Base-by-base conservation (phyloP, 2,888 invertebrate species). In the Dolichopus griseipennis region DNA sequence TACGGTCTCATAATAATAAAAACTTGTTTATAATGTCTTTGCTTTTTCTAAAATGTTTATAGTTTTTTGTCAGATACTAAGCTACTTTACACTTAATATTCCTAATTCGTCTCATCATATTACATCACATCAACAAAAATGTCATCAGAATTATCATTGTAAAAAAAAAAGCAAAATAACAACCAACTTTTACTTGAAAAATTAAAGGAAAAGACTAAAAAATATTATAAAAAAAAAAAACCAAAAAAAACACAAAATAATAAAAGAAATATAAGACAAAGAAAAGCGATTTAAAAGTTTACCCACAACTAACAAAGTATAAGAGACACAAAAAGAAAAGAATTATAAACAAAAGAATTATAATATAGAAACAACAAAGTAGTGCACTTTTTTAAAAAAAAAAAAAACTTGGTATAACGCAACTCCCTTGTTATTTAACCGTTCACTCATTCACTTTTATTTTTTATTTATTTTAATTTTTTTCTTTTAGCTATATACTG, bases 231-330 rank as follows among this genome's bases (percentile, higher is more conserved):
- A 9, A 41, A 9, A 2, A 9, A 41, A 41, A 15, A 41, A 41
- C 41, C 3, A 41, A 41, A 7, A 41, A 7, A 41, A 41, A 41
- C 5, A 15, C 41, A 41, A 41, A n/a, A n/a, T n/a, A n/a, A n/a
- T n/a, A n/a, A n/a, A n/a, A 43, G 12, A 43, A 43, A 43, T 10
- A 15, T 10, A 15, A 18, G 6, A 52, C 18, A 52, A 52, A 52
- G 52, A n/a, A 52, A 52, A 52, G 15, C 18, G 18, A n/a, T 18
- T 52, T 52, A 18, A 52, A 52, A 52, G 52, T 52, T 64, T 20
- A 64, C 64, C 64, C 20, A 64, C 64, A 64, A 64, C 64, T 64
- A 37, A 10, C 20, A 64, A 37, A 34, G 2, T 4, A 27, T n/a
- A 64, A n/a, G 34, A 34, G 8, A 64, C 64, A 37, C 34, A 52